Percentiles rank a stretch among this genome's conserved stretches.
These are phyloP conservation scores for Silurus asotus DNA, from an alignment of 2,113 vertebrate species.

Conservation along the genomic window DNA sequence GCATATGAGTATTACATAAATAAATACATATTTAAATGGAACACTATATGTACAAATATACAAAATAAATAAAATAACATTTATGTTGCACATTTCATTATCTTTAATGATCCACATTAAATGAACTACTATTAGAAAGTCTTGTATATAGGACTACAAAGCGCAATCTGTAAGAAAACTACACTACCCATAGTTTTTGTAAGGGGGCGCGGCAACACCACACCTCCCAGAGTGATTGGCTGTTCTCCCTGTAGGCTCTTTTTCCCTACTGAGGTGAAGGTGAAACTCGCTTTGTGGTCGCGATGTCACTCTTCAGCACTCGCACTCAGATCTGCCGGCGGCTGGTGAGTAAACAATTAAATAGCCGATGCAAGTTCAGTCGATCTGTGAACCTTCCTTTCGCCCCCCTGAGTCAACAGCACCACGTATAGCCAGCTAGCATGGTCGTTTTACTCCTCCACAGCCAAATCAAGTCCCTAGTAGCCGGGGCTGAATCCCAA, in stretches of 20 bases:
- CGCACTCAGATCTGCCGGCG: conserved; percentile 61
- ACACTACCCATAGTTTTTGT: conserved; percentile 60
- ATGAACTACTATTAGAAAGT: too few species aligned
- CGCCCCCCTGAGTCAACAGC: not conserved
- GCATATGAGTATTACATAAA: too few species aligned
- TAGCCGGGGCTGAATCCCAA: not conserved
- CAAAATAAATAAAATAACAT: not conserved
- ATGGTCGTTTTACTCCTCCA: not conserved
- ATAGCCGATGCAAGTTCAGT: not conserved
- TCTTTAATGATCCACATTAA: not conserved
- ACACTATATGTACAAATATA: too few species aligned
- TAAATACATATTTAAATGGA: too few species aligned
- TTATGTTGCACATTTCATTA: not conserved
- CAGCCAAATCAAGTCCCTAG: not conserved
- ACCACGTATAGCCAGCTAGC: not conserved
- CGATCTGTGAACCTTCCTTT: conserved; percentile 6
- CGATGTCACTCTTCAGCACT: conserved; percentile 59
- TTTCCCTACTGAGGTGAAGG: conserved; percentile 58
- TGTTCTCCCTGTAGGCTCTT: conserved; percentile 2
- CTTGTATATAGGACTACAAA: not conserved
- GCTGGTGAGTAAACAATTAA: conserved; percentile 65
- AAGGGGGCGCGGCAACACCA: conserved; percentile 43
- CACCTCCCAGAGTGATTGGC: conserved; percentile 69
- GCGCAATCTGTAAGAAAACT: conserved; percentile 47
- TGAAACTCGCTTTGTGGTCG: conserved; percentile 51